These are phyloP conservation scores for Amblyornis subalaris DNA, from an alignment of 2,113 vertebrate species.

Conservation along the genomic window DNA sequence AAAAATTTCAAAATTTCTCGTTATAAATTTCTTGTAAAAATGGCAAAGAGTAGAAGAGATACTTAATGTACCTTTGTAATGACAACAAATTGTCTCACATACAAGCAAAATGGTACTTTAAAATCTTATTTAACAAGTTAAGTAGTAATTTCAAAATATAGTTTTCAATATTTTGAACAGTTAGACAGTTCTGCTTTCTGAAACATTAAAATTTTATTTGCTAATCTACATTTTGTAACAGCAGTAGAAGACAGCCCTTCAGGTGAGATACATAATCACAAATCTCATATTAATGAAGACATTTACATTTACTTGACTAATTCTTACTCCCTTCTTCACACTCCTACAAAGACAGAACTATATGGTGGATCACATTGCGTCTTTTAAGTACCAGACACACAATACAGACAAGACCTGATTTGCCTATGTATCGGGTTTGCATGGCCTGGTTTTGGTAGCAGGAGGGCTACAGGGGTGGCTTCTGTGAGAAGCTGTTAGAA, in stretches of 20 bases:
- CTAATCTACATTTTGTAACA: background rate
- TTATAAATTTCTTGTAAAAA: background rate
- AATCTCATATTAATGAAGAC: background rate
- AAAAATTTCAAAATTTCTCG: background rate
- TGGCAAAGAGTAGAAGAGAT: background rate
- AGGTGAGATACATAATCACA: background rate
- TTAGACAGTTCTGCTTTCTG: background rate
- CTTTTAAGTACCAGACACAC: background rate
- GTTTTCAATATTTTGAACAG: background rate
- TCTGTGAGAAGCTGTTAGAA: too few species aligned
- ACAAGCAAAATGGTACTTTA: background rate
- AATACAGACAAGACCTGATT: background rate
- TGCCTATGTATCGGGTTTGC: background rate
- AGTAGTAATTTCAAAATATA: background rate
- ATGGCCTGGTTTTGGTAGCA: background rate
- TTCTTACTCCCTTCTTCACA: background rate
- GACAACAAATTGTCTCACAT: background rate
- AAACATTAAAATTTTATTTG: background rate
- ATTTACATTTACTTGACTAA: background rate
- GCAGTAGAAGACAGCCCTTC: background rate
- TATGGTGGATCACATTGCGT: background rate
- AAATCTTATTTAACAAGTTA: background rate
- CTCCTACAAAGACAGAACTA: background rate
- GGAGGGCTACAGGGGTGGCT: background rate
- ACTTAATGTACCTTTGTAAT: background rate